Evolutionary conservation across 1,140 invertebrate species (phyloP), one percentile per base, ranked within the genome.

Genomic region (Heterodera carotae): DNA sequence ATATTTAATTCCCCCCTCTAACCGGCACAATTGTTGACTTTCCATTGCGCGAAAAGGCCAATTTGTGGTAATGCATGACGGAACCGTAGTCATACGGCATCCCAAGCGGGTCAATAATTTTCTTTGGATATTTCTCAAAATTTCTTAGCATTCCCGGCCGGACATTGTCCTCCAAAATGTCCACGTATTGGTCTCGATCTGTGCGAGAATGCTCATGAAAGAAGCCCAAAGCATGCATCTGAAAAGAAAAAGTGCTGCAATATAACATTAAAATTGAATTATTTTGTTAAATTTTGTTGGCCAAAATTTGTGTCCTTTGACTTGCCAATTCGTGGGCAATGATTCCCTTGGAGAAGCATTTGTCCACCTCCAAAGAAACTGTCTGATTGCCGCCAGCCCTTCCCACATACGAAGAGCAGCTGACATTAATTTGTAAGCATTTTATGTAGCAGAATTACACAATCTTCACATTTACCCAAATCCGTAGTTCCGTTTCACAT

Each of bases 291-390:
- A n/a, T n/a, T n/a, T n/a, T n/a, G n/a, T n/a, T n/a, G n/a, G 7
- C 25, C n/a, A 77, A 39, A 18, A 22, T 53, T 53, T 6, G 48
- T 4, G 18, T 60, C 74, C 8, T 33, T 77, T 39, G 75, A 71
- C 87, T 83, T 85, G 84, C 87, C 33, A 86, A 64, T 67, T 86
- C 86, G 70, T 86, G 84, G 48, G 84, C 84, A 66, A 86, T 86
- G 59, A 87, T 86, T 66, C 85, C 85, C 75, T 87, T 87, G 15
- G 86, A 83, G 74, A 87, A 87, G 68, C 86, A 87, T 67, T 88
- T 88, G 29, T 79, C 86, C 12, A 88, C 78, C 73, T 88, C 85
- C 69, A 88, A 72, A 2, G 87, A 87, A 18, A 87, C 83, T 7
- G 86, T 88, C 67, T 87, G 85, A 73, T 87, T 87, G 8, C 85